A percentile compares a stretch with the other conserved stretches of the same genome.
These are phyloP conservation scores for Ctenosaura bakeri DNA, from an alignment of 2,797 vertebrate species.

Conservation along the genomic window DNA sequence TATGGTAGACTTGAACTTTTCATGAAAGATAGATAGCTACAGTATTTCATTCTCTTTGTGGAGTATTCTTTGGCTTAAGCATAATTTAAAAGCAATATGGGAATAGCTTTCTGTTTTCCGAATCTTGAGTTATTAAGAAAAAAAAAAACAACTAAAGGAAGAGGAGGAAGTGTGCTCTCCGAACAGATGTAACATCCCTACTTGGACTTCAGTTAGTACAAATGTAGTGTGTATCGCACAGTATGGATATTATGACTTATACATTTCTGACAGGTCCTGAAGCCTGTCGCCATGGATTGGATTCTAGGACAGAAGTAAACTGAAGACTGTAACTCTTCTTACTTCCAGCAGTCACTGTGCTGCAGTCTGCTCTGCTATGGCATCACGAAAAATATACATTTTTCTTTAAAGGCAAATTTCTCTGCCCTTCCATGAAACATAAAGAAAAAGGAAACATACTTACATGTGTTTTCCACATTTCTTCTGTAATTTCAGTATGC, in stretches of 20 bases:
- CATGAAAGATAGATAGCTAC: conserved; percentile 2
- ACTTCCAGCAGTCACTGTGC: conserved; percentile 57
- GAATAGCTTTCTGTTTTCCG: conserved; percentile 34
- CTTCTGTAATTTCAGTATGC: conserved; percentile 38
- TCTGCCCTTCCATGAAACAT: conserved; percentile 6
- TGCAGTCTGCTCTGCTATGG: conserved; percentile 62
- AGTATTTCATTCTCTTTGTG: neutral
- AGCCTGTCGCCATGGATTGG: conserved; percentile 65
- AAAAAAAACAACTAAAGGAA: neutral
- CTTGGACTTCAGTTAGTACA: neutral
- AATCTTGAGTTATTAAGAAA: neutral
- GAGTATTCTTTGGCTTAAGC: neutral
- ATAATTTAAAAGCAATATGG: conserved; percentile 33
- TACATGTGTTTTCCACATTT: conserved; percentile 33
- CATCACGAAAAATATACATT: conserved; percentile 54
- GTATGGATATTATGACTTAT: conserved; percentile 30
- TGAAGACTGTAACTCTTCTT: conserved; percentile 58
- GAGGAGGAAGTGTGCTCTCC: neutral
- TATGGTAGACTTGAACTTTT: neutral
- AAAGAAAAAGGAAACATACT: conserved; percentile 41
- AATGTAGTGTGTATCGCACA: conserved; percentile 29
- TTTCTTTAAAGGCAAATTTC: conserved; percentile 27
- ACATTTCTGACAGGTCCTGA: conserved; percentile 66
- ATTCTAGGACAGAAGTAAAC: conserved; percentile 59
- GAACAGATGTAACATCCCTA: conserved; percentile 8